A percentile compares a stretch with the other conserved stretches of the same genome.
These are phyloP conservation scores for Catajapyx aquilonaris DNA, from an alignment of 1,140 invertebrate genomes.

Conservation along the genomic window DNA sequence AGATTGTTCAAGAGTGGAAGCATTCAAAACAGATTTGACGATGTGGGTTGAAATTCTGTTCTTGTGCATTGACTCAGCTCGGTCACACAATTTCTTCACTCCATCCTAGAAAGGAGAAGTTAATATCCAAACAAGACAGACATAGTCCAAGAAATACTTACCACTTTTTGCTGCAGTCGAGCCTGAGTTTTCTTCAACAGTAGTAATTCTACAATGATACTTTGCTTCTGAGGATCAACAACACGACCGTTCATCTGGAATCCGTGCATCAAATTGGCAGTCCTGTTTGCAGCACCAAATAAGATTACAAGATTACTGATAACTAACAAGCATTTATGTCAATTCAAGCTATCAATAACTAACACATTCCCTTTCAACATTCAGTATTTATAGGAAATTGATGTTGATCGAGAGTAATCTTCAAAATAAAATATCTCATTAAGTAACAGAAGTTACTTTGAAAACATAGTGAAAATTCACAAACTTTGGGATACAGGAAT, in stretches of 20 bases:
- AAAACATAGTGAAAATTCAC: too few species aligned
- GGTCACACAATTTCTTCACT: conserved; percentile 20
- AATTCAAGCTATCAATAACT: too few species aligned
- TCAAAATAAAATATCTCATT: too few species aligned
- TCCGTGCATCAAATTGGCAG: conserved; percentile 17
- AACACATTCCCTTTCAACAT: too few species aligned
- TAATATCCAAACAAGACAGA: background rate
- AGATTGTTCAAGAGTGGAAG: conserved; percentile 18
- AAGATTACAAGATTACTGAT: too few species aligned
- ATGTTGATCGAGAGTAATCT: too few species aligned
- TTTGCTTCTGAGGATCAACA: conserved; percentile 23
- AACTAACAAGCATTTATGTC: too few species aligned
- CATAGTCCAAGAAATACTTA: conserved; percentile 10
- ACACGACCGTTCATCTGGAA: conserved; percentile 16
- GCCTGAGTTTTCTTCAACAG: conserved; percentile 24
- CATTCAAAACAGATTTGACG: conserved; percentile 22
- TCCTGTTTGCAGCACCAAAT: too few species aligned
- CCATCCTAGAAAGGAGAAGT: conserved; percentile 15
- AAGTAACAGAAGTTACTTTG: too few species aligned
- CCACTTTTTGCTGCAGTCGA: conserved; percentile 20
- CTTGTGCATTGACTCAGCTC: conserved; percentile 20
- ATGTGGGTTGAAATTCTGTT: conserved; percentile 18
- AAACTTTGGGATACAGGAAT: too few species aligned
- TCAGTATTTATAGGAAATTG: too few species aligned
- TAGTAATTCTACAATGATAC: conserved; percentile 21